Evolutionary conservation across 2,888 invertebrate genomes (phyloP).

Genomic region (Nomada hirtipes): DNA sequence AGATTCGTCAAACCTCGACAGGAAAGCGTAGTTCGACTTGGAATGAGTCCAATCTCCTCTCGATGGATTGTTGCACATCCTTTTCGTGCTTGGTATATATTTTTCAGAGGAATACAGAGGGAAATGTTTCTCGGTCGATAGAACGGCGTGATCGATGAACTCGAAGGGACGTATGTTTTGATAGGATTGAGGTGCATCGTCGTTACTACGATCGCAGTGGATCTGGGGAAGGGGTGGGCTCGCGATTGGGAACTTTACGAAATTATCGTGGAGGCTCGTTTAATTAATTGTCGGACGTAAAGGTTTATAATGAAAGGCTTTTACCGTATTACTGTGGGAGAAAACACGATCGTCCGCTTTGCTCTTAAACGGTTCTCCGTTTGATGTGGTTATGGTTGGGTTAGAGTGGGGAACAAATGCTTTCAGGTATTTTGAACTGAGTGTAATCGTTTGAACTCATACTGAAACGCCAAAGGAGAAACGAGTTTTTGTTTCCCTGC

Average conservation of each 20-base stretch:
- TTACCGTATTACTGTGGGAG: conserved; percentile 18
- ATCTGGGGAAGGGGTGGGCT: neutral
- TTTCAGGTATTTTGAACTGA: neutral
- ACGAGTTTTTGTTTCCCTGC: too few relatives aligned
- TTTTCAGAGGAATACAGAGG: neutral
- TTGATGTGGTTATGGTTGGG: conserved; percentile 29
- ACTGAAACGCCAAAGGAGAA: neutral
- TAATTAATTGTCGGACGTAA: conserved; percentile 23
- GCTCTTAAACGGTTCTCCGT: conserved; percentile 17
- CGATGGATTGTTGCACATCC: conserved; percentile 64
- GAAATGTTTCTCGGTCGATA: conserved; percentile 5
- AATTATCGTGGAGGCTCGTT: conserved; percentile 11
- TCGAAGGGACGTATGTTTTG: conserved; percentile 15
- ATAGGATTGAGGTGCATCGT: conserved; percentile 21
- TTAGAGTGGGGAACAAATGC: neutral
- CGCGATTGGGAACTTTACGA: neutral
- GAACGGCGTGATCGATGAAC: conserved; percentile 26
- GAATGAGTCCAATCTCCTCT: conserved; percentile 72
- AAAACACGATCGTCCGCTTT: conserved; percentile 1
- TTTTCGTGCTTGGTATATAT: conserved; percentile 36
- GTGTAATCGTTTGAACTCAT: neutral
- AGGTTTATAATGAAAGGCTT: conserved; percentile 7
- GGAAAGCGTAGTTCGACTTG: conserved; percentile 69
- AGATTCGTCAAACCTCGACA: conserved; percentile 74
- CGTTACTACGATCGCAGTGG: conserved; percentile 8